Conservation (phyloP, 2,113 vertebrate genomes). For the Apaloderma vittatum region DNA sequence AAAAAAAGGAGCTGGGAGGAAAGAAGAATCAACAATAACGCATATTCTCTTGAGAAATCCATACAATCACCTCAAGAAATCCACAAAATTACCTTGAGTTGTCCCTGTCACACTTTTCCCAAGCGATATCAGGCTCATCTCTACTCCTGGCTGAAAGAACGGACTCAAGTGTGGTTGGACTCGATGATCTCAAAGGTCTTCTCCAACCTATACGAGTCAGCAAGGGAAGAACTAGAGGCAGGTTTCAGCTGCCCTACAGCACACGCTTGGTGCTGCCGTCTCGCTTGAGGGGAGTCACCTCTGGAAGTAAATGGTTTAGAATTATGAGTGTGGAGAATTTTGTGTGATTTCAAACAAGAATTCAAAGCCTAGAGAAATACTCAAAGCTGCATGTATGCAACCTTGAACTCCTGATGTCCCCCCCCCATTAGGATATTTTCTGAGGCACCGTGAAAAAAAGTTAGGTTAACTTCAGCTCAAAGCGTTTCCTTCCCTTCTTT, state of each 20-base stretch:
- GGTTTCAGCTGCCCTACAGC: fast-evolving
- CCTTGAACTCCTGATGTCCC: background rate
- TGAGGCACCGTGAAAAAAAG: background rate
- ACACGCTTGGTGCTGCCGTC: background rate
- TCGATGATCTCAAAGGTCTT: no score
- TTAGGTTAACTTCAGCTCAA: conserved; percentile 17
- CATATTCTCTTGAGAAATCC: background rate
- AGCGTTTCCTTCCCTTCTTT: background rate
- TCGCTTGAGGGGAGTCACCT: background rate
- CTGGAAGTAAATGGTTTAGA: background rate
- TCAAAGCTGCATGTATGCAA: background rate
- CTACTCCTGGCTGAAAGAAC: no score
- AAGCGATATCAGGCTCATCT: fast-evolving
- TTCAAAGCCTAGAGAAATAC: background rate
- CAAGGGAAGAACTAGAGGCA: background rate
- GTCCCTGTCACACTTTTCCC: background rate
- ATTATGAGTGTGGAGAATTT: background rate
- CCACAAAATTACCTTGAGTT: fast-evolving
- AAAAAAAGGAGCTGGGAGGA: background rate
- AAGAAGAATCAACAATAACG: fast-evolving
- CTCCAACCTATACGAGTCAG: no score
- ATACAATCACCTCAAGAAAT: background rate
- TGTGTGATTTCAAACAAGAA: background rate
- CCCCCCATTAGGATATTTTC: background rate
- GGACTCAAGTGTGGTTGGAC: no score